These are phyloP conservation scores for Tiliqua scincoides DNA, from an alignment of 2,113 vertebrate genomes.

Conservation along the genomic window DNA sequence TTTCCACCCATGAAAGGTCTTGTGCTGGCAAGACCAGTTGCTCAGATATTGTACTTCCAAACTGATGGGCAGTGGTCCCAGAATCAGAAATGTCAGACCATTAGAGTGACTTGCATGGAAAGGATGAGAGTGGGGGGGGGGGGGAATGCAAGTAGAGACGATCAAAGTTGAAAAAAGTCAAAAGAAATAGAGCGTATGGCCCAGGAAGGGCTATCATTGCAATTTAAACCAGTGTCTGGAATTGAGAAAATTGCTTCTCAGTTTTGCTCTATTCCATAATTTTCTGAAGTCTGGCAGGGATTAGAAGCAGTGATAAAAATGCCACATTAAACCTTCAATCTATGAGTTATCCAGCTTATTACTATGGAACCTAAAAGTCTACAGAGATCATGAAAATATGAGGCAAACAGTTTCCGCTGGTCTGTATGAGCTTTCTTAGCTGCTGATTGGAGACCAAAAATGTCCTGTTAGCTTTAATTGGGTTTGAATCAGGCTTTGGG, in stretches of 20 bases:
- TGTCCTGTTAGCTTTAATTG: not conserved
- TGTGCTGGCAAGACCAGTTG: not conserved
- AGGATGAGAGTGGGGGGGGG: no score
- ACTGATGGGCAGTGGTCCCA: not conserved
- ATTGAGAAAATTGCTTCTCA: not conserved
- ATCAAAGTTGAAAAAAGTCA: not conserved
- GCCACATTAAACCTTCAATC: constrained; percentile 3
- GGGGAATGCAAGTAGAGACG: not conserved
- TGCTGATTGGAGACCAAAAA: not conserved
- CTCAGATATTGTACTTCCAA: not conserved
- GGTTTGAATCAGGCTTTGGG: not conserved
- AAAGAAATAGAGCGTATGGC: not conserved
- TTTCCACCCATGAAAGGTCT: constrained; percentile 25
- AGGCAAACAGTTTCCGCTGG: not conserved
- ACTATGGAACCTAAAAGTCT: not conserved
- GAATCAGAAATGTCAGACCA: not conserved
- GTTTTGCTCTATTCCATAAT: constrained; percentile 9
- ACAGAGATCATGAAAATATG: constrained; percentile 6
- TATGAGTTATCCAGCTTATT: constrained; percentile 6
- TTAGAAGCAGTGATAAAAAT: constrained; percentile 13
- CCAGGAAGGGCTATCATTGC: not conserved
- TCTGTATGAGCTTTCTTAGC: not conserved
- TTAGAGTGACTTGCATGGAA: not conserved
- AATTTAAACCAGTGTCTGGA: not conserved
- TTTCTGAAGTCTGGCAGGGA: not conserved